Evolutionary conservation across 2,113 vertebrate genomes (phyloP).

Genomic region (Suncus etruscus): DNA sequence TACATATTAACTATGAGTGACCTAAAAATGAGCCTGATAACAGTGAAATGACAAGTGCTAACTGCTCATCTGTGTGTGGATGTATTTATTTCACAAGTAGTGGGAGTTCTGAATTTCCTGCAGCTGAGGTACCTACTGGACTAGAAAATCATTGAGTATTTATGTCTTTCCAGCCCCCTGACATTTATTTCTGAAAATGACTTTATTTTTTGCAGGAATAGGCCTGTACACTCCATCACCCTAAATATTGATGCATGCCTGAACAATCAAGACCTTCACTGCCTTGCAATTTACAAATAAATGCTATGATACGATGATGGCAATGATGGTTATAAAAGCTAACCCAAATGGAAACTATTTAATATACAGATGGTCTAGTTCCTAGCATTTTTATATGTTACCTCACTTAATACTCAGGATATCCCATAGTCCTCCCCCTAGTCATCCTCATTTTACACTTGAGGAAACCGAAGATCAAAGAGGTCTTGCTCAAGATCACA

Average conservation of each 20-base stretch:
- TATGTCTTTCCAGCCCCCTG: too few relatives aligned
- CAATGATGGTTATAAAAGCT: not conserved
- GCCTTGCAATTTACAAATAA: not conserved
- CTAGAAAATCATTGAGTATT: rapidly evolving
- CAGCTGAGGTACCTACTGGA: not conserved
- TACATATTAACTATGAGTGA: not conserved
- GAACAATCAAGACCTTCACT: not conserved
- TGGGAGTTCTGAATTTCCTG: not conserved
- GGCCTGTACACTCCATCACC: not conserved
- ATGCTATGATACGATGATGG: not conserved
- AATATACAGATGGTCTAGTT: not conserved
- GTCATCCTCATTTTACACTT: not conserved
- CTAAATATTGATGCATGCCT: not conserved
- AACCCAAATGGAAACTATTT: not conserved
- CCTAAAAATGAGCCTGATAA: not conserved
- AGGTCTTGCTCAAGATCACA: not conserved
- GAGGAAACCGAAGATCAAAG: not conserved
- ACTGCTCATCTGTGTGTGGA: not conserved
- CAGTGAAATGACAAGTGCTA: not conserved
- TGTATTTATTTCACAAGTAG: not conserved
- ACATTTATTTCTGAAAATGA: not conserved
- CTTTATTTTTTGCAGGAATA: not conserved
- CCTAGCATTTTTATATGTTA: not conserved
- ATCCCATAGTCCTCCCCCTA: not conserved
- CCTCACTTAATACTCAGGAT: not conserved